Conservation (phyloP, 2,888 invertebrate species). For the Exocentrus adspersus region DNA sequence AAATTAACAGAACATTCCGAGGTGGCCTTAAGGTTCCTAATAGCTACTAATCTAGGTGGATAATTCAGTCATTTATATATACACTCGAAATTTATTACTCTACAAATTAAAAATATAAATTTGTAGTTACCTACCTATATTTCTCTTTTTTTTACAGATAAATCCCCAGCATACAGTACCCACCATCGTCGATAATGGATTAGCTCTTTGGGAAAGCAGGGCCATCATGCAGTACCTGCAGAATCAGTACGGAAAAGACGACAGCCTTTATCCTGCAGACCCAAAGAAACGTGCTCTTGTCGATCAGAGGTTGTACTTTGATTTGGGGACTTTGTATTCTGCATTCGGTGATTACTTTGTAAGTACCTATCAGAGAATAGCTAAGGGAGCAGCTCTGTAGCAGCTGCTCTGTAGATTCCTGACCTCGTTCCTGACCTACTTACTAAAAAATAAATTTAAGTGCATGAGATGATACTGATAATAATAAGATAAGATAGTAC, state of each 20-base stretch:
- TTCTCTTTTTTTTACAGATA: slow-evolving; percentile 66
- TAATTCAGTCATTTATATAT: too few species aligned
- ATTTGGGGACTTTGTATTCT: slow-evolving; percentile 78
- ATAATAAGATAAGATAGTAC: too few species aligned
- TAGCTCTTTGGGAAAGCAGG: slow-evolving; percentile 85
- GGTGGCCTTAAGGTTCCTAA: too few species aligned
- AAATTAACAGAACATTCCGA: too few species aligned
- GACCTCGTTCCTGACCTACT: background rate
- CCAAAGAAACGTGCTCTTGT: slow-evolving; percentile 79
- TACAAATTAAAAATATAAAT: background rate
- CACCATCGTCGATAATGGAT: slow-evolving; percentile 84
- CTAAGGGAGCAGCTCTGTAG: too few species aligned
- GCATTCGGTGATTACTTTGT: slow-evolving; percentile 79
- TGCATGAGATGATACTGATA: too few species aligned
- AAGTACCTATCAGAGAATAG: slow-evolving; percentile 58
- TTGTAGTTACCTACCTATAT: background rate
- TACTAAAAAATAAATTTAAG: background rate
- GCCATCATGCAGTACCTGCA: slow-evolving; percentile 84
- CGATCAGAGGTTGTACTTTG: slow-evolving; percentile 84
- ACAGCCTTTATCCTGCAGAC: slow-evolving; percentile 80
- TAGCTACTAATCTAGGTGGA: too few species aligned
- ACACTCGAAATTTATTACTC: too few species aligned
- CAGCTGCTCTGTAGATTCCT: too few species aligned
- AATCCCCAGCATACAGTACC: slow-evolving; percentile 89
- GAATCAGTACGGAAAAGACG: slow-evolving; percentile 83